Evolutionary conservation across 2,888 invertebrate species (phyloP), one percentile per base, ranked within the genome.

Genomic region (Acholoe squamosa): DNA sequence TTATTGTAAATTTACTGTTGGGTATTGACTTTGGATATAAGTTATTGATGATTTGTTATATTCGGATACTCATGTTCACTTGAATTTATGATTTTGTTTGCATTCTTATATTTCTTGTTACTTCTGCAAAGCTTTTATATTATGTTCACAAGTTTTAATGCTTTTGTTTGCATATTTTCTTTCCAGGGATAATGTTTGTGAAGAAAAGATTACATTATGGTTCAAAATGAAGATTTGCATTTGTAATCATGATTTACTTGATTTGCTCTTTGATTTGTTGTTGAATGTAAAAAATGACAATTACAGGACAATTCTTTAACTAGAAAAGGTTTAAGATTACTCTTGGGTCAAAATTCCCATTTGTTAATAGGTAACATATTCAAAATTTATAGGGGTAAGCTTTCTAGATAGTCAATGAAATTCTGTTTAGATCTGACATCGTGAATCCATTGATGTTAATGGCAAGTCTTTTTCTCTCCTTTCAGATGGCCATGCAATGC

Each of bases 401-500:
- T n/a, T 61, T 61, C 61, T 61, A 3, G 10, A 61, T 61, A 25
- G 31, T 7, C 5, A 14, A n/a, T 43, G 14, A 71, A 71, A 28
- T 71, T 71, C 0, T 28, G 12, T 28, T 28, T 43, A 43, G 16
- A 28, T 28, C 19, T 28, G 1, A 5, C n/a, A 28, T 7, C 25
- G 12, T 28, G 71, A 71, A 28, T 28, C 31, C 43, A 34, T 43
- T 80, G 80, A 43, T 80, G 34, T 80, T 80, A n/a, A 80, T 80
- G 80, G 80, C 5, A 3, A 25, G 5, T 43, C 33, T 86, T 10
- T n/a, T 16, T 86, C 84, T 92, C 90, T 43, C 10, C 43, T 94
- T 94, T 67, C 94, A 95, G 95, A 95, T 93, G 92, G 93, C 14
- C 93, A 95, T n/a, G 97, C 97, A 25, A 97, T 97, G 91, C 97